Evolutionary conservation across 2,113 vertebrate species (phyloP).

Genomic region (Mionectes macconnelli): DNA sequence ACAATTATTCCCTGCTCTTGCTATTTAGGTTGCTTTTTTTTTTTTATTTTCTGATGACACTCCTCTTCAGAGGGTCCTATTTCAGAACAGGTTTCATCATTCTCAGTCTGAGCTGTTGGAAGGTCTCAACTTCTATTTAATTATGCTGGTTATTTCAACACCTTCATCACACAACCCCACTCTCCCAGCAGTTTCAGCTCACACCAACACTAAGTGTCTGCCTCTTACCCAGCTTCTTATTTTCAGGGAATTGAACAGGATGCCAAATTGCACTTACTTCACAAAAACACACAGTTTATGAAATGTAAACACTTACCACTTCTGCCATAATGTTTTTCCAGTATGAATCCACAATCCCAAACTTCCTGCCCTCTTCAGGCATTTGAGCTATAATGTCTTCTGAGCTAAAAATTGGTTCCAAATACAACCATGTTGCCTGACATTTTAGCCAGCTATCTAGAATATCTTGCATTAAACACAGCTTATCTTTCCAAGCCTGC

Average conservation of each 20-base stretch:
- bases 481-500: constrained; percentile 87
- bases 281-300: background rate
- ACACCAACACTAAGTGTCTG: background rate
- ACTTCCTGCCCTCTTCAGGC: constrained; percentile 91
- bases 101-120: background rate
- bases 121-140: background rate
- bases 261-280: background rate
- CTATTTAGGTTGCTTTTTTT: background rate
- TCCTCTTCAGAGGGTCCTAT: background rate
- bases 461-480: constrained; percentile 84
- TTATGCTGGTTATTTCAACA: background rate
- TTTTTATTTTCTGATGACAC: background rate
- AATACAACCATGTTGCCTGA: constrained; percentile 89
- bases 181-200: background rate
- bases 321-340: constrained; percentile 86
- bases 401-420: constrained; percentile 94
- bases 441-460: constrained; percentile 87
- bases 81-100: background rate
- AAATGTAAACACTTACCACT: constrained; percentile 72
- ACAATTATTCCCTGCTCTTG: background rate
- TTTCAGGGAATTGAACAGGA: background rate
- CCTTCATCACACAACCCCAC: background rate
- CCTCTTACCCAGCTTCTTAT: background rate
- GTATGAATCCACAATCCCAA: constrained; percentile 82
- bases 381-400: constrained; percentile 92